Conservation (phyloP, 1,140 invertebrate species). For the Anastrepha obliqua region DNA sequence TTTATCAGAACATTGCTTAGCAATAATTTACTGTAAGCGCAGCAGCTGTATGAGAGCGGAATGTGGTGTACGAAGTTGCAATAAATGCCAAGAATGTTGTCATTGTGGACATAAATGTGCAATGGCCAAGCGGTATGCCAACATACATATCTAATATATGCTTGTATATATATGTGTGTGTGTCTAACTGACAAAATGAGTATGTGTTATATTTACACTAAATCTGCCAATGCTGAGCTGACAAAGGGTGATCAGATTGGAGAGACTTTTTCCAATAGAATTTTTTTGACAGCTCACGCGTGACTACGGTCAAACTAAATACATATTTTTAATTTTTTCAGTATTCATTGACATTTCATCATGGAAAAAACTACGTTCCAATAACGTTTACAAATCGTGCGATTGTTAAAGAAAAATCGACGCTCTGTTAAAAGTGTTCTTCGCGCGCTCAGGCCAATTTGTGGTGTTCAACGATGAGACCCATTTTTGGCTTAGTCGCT, state of each 20-base stretch:
- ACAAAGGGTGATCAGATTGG: background rate
- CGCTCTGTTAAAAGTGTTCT: too few relatives aligned
- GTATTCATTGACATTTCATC: too few relatives aligned
- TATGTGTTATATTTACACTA: slow-evolving; percentile 30
- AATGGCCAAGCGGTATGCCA: background rate
- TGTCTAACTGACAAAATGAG: slow-evolving; percentile 20
- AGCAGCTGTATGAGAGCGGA: background rate
- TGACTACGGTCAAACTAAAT: too few relatives aligned
- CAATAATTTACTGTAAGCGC: slow-evolving; percentile 23
- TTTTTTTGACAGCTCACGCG: too few relatives aligned
- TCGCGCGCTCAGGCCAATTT: too few relatives aligned
- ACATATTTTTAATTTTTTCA: too few relatives aligned
- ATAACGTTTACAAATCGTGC: too few relatives aligned
- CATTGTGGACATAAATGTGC: slow-evolving; percentile 23
- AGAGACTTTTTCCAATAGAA: too few relatives aligned
- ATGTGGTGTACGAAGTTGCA: slow-evolving; percentile 36
- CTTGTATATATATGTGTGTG: background rate
- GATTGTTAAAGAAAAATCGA: too few relatives aligned
- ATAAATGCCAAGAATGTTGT: slow-evolving; percentile 44
- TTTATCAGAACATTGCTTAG: slow-evolving; percentile 32
- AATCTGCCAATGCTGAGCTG: slow-evolving; percentile 30
- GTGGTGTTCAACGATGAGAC: too few relatives aligned
- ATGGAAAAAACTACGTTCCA: too few relatives aligned
- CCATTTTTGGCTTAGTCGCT: too few relatives aligned
- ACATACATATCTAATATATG: background rate